These are phyloP conservation scores for Brachyopa scutellaris DNA, from an alignment of 2,888 invertebrate genomes.

Conservation along the genomic window DNA sequence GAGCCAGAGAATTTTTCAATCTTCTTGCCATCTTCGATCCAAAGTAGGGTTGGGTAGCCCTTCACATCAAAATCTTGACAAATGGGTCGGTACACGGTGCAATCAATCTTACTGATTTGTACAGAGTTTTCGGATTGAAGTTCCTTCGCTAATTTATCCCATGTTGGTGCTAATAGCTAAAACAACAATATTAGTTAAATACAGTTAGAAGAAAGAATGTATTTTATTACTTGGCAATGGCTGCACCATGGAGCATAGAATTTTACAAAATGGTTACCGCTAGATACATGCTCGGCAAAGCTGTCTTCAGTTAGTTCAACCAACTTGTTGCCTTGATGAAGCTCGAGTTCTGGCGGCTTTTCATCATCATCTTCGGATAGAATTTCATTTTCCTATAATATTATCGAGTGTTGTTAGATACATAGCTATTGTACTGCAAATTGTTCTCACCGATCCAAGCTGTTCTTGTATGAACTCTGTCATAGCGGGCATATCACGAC, in stretches of 20 bases:
- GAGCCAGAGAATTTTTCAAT: slow-evolving; percentile 89
- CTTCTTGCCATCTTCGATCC: slow-evolving; percentile 94
- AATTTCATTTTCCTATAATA: slow-evolving; percentile 68
- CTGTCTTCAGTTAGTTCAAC: slow-evolving; percentile 89
- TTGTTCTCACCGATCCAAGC: slow-evolving; percentile 82
- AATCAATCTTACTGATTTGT: slow-evolving; percentile 92
- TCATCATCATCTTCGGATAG: slow-evolving; percentile 51
- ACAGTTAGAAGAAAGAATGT: slow-evolving; percentile 37
- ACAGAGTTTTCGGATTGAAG: slow-evolving; percentile 86
- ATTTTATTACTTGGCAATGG: slow-evolving; percentile 87
- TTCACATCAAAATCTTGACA: slow-evolving; percentile 92
- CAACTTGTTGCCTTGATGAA: slow-evolving; percentile 79
- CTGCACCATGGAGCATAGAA: slow-evolving; percentile 97
- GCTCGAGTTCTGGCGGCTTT: slow-evolving; percentile 7
- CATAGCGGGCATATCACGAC: slow-evolving; percentile 89
- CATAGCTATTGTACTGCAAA: too few relatives aligned
- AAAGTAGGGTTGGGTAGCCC: slow-evolving; percentile 93
- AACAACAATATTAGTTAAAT: slow-evolving; percentile 52
- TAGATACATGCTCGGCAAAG: slow-evolving; percentile 87
- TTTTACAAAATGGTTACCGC: slow-evolving; percentile 93
- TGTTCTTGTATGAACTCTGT: slow-evolving; percentile 90
- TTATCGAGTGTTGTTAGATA: background rate
- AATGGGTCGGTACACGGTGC: slow-evolving; percentile 88
- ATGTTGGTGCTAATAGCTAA: slow-evolving; percentile 90
- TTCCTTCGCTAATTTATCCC: slow-evolving; percentile 90